Percentiles rank a stretch among this genome's conserved stretches.
These are phyloP conservation scores for Strigops habroptila DNA, from an alignment of 2,113 vertebrate species.

Conservation along the genomic window DNA sequence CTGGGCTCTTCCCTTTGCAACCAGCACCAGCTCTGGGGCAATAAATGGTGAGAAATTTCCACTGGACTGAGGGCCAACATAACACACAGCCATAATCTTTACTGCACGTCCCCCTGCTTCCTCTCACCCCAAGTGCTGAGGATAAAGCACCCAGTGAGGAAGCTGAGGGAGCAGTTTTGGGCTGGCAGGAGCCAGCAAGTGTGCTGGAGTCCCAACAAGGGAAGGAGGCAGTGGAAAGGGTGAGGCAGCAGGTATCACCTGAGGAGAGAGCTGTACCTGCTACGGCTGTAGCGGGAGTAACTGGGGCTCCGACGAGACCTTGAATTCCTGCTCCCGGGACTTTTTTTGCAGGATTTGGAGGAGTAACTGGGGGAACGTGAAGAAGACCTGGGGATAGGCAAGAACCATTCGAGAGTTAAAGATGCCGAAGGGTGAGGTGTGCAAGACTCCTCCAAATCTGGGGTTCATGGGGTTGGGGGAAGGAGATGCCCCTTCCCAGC, in stretches of 20 bases:
- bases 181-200: neutral
- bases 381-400: constrained; percentile 77
- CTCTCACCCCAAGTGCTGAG: neutral
- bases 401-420: neutral
- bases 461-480: neutral
- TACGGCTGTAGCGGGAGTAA: constrained; percentile 82
- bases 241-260: neutral
- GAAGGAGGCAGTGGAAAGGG: neutral
- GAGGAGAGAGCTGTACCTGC: constrained; percentile 77
- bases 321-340: constrained; percentile 77
- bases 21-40: neutral
- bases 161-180: neutral
- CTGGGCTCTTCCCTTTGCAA: neutral
- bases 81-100: too few relatives aligned
- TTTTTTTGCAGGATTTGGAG: constrained; percentile 78
- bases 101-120: neutral
- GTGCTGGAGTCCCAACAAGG: neutral
- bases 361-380: constrained; percentile 86
- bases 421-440: neutral
- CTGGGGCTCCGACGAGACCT: constrained; percentile 82
- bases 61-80: neutral
- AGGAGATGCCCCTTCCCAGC: neutral
- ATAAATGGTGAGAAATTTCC: neutral
- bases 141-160: neutral
- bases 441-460: neutral